phyloP scores from a whole-genome alignment of 2,888 invertebrate genomes.

The Ormyrus rosae region DNA sequence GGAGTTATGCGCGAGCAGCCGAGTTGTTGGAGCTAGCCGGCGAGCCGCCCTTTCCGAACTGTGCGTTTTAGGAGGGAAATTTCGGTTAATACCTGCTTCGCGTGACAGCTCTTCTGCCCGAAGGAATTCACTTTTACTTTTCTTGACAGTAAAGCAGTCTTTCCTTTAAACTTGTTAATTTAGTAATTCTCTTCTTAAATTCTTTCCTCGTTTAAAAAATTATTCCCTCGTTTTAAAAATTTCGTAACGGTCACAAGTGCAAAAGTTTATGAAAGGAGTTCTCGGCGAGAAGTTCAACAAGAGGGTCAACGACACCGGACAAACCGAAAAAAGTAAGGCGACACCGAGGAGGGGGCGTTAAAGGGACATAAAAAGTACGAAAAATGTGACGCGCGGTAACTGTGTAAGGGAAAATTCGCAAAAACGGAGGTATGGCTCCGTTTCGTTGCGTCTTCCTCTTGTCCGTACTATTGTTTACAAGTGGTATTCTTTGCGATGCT shows the following conservation, averaged over 20 bases:
- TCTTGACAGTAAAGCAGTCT: too few species aligned
- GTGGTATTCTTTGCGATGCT: constrained; percentile 5
- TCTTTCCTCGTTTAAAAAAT: too few species aligned
- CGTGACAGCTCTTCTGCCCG: too few species aligned
- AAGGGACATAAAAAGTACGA: background rate
- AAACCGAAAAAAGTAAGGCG: background rate
- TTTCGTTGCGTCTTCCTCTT: constrained; percentile 27
- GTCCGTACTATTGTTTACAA: constrained; percentile 29
- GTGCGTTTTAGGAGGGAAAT: background rate
- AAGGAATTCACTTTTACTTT: too few species aligned
- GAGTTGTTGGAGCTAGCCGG: background rate
- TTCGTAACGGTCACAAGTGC: too few species aligned
- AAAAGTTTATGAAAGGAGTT: too few species aligned
- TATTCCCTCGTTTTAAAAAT: too few species aligned
- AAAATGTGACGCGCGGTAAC: constrained; percentile 44
- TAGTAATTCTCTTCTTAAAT: too few species aligned
- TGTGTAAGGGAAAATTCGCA: constrained; percentile 32
- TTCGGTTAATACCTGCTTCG: too few species aligned
- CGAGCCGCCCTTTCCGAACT: background rate
- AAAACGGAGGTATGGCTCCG: constrained; percentile 48
- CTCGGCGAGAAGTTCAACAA: too few species aligned
- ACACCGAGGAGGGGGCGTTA: background rate
- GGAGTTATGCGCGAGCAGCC: background rate
- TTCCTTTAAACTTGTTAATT: too few species aligned
- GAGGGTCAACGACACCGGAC: constrained; percentile 13